Conservation (phyloP, 2,888 invertebrate genomes). For the Trichogramma evanescens region DNA sequence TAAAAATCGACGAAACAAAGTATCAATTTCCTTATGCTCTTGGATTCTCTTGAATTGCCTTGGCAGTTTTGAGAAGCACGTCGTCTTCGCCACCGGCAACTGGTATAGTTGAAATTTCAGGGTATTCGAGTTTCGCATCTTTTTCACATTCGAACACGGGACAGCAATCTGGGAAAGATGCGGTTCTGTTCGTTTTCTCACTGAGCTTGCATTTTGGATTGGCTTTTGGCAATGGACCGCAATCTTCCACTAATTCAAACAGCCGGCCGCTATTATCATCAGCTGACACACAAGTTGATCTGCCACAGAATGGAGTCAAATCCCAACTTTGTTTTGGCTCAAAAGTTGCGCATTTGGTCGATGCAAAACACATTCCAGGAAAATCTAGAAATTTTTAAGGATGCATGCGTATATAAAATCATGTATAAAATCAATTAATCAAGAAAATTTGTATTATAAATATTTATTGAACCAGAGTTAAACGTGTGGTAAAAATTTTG, state of each 20-base stretch:
- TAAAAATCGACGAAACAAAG: too few species aligned
- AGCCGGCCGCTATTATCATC: slow-evolving; percentile 70
- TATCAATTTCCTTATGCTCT: too few species aligned
- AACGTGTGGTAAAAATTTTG: too few species aligned
- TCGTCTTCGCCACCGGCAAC: slow-evolving; percentile 39
- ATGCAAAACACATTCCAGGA: slow-evolving; percentile 86
- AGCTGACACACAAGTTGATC: slow-evolving; percentile 76
- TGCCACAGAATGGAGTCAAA: slow-evolving; percentile 82
- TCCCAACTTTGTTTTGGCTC: slow-evolving; percentile 83
- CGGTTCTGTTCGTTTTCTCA: slow-evolving; percentile 85
- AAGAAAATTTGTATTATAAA: too few species aligned
- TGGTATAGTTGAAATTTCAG: slow-evolving; percentile 62
- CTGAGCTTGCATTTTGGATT: slow-evolving; percentile 84
- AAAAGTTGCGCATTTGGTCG: slow-evolving; percentile 80
- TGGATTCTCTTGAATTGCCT: too few species aligned
- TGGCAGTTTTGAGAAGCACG: neutral
- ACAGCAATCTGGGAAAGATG: slow-evolving; percentile 80
- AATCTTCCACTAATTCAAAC: slow-evolving; percentile 80
- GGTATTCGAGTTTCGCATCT: slow-evolving; percentile 78
- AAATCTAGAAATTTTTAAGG: slow-evolving; percentile 58
- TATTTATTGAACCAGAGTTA: too few species aligned
- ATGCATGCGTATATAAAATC: too few species aligned
- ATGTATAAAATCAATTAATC: too few species aligned
- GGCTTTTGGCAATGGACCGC: slow-evolving; percentile 78
- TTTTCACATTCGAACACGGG: slow-evolving; percentile 79